These are phyloP conservation scores for Cydia pomonella DNA, from an alignment of 1,140 invertebrate species.

Conservation along the genomic window DNA sequence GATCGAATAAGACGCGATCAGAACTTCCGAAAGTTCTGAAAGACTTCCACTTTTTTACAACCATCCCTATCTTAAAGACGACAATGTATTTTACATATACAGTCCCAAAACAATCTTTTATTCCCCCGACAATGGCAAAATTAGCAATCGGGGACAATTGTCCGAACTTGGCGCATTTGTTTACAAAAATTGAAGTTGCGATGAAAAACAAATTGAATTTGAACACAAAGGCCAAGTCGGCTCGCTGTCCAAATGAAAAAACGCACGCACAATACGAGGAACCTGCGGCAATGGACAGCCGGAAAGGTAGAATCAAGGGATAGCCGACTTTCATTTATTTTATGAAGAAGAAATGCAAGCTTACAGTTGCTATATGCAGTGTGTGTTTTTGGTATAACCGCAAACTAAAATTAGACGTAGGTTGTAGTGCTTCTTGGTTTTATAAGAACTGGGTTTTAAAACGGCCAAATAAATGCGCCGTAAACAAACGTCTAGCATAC, in stretches of 20 bases:
- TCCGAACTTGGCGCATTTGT: constrained; percentile 20
- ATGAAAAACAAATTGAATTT: constrained; percentile 33
- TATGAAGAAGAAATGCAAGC: neutral
- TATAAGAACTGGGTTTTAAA: too few relatives aligned
- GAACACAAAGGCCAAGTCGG: constrained; percentile 13
- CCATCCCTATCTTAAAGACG: neutral
- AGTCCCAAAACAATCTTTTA: neutral
- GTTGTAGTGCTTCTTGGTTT: too few relatives aligned
- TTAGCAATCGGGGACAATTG: constrained; percentile 16
- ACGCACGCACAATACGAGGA: constrained; percentile 24
- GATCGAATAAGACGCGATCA: too few relatives aligned
- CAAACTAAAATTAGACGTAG: too few relatives aligned
- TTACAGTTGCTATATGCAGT: too few relatives aligned
- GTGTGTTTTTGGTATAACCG: too few relatives aligned
- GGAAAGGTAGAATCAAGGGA: neutral
- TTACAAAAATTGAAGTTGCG: constrained; percentile 23
- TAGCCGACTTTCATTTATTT: too few relatives aligned
- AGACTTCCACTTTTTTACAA: too few relatives aligned
- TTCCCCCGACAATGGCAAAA: neutral
- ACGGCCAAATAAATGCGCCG: too few relatives aligned
- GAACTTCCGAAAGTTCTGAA: too few relatives aligned
- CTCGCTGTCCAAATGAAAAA: constrained; percentile 26
- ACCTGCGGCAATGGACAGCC: neutral
- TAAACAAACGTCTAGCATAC: too few relatives aligned
- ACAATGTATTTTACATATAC: neutral